A percentile compares a stretch with the other conserved stretches of the same genome.
Evolutionary conservation across 2,797 vertebrate genomes (phyloP).

Genomic region (Otus scops): DNA sequence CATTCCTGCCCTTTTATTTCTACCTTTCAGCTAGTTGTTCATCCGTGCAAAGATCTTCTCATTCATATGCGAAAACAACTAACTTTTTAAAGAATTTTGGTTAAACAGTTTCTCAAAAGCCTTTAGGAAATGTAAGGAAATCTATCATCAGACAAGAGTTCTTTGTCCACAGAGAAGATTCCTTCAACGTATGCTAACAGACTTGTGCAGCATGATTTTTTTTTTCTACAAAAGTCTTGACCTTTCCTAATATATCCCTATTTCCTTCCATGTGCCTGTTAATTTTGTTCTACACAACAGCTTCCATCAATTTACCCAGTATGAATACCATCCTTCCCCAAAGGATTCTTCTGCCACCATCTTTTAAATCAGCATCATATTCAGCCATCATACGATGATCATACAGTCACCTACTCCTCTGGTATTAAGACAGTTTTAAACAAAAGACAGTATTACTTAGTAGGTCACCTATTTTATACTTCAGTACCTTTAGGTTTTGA

Average conservation of each 20-base stretch:
- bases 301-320: neutral
- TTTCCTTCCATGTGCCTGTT: neutral
- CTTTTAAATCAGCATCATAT: neutral
- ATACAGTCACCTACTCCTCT: neutral
- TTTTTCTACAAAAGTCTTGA: neutral
- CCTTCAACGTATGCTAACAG: neutral
- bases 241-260: neutral
- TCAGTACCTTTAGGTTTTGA: neutral
- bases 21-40: neutral
- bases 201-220: neutral
- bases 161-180: neutral
- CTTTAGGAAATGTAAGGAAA: neutral
- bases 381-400: neutral
- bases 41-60: neutral
- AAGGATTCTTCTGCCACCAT: neutral
- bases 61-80: neutral
- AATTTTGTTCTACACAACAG: neutral
- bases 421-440: neutral
- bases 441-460: neutral
- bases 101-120: neutral
- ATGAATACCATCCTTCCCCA: neutral
- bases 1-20: neutral
- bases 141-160: neutral
- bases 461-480: neutral
- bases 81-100: neutral